phyloP scores from a whole-genome alignment of 2,113 vertebrate species.

The Chauna torquata region DNA sequence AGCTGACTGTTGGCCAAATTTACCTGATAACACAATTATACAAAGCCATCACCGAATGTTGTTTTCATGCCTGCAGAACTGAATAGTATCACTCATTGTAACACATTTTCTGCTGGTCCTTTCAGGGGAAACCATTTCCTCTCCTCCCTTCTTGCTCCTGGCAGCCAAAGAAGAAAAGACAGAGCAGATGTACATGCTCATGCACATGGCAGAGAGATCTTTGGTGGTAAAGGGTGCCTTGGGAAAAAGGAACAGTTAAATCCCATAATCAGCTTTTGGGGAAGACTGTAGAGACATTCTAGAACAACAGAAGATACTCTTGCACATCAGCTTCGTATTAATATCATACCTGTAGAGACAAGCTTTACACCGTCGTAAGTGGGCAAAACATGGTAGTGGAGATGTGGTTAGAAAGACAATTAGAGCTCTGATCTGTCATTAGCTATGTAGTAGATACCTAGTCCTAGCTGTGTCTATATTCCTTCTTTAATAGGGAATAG shows the following conservation, averaged over 20 bases:
- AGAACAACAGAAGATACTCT: background rate
- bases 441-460: background rate
- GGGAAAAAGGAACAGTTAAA: background rate
- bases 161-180: background rate
- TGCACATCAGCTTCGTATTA: background rate
- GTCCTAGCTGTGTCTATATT: background rate
- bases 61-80: background rate
- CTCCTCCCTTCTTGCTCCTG: background rate
- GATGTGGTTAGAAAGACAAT: background rate
- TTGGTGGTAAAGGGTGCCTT: background rate
- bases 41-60: background rate
- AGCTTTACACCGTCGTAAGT: background rate
- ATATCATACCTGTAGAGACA: background rate
- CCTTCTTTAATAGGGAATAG: background rate
- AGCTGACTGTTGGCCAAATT: background rate
- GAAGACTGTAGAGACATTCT: background rate
- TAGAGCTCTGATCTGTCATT: background rate
- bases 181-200: background rate
- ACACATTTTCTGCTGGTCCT: background rate
- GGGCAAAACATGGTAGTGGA: background rate
- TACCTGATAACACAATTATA: background rate
- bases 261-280: background rate
- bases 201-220: background rate
- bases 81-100: background rate
- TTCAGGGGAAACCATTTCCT: background rate